Evolutionary conservation across 2,113 vertebrate species (phyloP), one percentile per base, ranked within the genome.

Genomic region (Engystomops pustulosus): DNA sequence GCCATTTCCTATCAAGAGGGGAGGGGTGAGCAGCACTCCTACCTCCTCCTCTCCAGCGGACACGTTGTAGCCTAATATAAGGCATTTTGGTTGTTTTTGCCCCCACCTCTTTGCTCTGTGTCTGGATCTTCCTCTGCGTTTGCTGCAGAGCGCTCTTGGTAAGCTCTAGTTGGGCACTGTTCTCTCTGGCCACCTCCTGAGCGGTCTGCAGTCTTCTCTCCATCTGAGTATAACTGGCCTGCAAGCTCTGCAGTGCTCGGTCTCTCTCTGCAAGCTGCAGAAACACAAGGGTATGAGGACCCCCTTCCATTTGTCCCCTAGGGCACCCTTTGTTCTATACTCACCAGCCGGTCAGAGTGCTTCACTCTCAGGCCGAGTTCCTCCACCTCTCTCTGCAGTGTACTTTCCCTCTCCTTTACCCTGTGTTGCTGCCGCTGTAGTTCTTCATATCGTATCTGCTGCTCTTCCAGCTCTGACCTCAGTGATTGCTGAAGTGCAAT

Each of bases 161-260:
- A 4, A 18, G n/a, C 27, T 90, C 87, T 47, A 90, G 80, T 81
- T 91, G 89, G 3, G 86, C 7, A 6, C 70, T 62, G 51, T 53
- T 83, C 27, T 88, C 85, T n/a, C 38, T 75, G 27, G 91, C 30
- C 25, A 92, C 87, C 32, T 80, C 55, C 27, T 87, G 88, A 18
- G 86, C 80, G 70, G 68, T 79, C 32, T 88, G 87, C 27, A 88
- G 89, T 45, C 87, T 87, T 1, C 87, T 88, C 81, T 93, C 90
- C 62, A 90, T 83, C 51, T 91, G 89, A 15, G 83, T 65, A 49
- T 89, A 10, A 20, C 83, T 88, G 60, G 38, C 41, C 34, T 69
- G 62, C 83, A 80, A 67, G 12, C 23, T 77, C n/a, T 55, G 72
- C 11, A 84, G 11, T 12, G 87, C 17, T 7, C 67, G 45, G 80